Evolutionary conservation across 2,888 invertebrate species (phyloP), one percentile per base, ranked within the genome.

Genomic region (Acrobasis consociella): DNA sequence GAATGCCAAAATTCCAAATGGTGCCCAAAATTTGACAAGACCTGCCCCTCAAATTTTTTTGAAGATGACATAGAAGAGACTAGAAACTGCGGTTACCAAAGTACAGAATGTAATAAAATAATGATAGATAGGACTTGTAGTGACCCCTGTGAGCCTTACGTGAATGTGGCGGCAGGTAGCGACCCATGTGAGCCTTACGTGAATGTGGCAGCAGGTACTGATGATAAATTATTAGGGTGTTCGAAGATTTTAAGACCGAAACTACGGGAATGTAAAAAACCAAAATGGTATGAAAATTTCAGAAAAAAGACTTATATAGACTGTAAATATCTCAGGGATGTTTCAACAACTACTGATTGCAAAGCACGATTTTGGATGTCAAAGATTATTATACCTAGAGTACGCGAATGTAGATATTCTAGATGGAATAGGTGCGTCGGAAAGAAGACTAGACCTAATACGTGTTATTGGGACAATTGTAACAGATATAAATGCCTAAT

Each of bases 321-420:
- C 13, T 46, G 46, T 46, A n/a, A 46, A 7, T 46, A 13, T n/a
- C n/a, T 5, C 7, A 46, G 10, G 31, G n/a, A 42, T 42, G 42
- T 13, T 15, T 11, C 16, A 46, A 56, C 17, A 13, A 56, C 16
- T 42, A 56, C 56, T n/a, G 42, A 17, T 3, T 5, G 13, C 16
- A 17, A 42, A 0, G 22, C 56, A 42, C 17, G 9, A 56, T 56
- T 42, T 22, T 56, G 42, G 56, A 56, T 42, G n/a, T 38, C 42
- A 2, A 55, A 39, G 9, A 39, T 55, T 39, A n/a, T 46, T n/a
- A 46, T 2, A 46, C 55, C 55, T 55, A 55, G 16, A 55, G 1
- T 16, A 55, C 38, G 16, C 9, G 15, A 39, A 52, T 52, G 31
- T 13, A 8, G n/a, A 52, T 8, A 52, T n/a, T 46, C 46, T n/a